These are phyloP conservation scores for Argyra leucocephala DNA, from an alignment of 2,888 invertebrate genomes.

Conservation along the genomic window DNA sequence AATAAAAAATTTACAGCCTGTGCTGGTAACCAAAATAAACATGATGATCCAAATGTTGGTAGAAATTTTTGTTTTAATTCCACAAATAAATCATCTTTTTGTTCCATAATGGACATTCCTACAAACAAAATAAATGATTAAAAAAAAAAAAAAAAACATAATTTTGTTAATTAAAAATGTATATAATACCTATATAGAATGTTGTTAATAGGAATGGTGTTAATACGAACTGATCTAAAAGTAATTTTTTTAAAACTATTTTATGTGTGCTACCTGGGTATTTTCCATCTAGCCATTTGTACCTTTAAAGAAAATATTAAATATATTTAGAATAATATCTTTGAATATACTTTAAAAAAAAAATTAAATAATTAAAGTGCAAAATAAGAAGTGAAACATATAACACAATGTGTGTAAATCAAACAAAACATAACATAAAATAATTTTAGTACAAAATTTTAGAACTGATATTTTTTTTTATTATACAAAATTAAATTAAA, in stretches of 20 bases:
- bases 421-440: too few relatives aligned
- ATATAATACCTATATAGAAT: slow-evolving; percentile 57
- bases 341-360: not conserved
- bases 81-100: slow-evolving; percentile 56
- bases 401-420: too few relatives aligned
- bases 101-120: slow-evolving; percentile 70
- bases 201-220: slow-evolving; percentile 61
- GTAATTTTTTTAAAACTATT: slow-evolving; percentile 58
- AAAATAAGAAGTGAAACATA: not conserved
- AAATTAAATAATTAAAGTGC: not conserved
- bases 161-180: not conserved
- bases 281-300: slow-evolving; percentile 63
- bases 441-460: too few relatives aligned
- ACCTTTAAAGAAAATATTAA: slow-evolving; percentile 49
- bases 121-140: slow-evolving; percentile 28
- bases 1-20: slow-evolving; percentile 69
- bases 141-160: not conserved
- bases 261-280: slow-evolving; percentile 56
- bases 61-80: slow-evolving; percentile 64
- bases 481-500: too few relatives aligned
- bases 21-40: slow-evolving; percentile 74
- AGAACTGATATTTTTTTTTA: too few relatives aligned
- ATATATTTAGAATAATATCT: too few relatives aligned
- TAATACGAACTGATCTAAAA: slow-evolving; percentile 66
- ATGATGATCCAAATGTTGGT: slow-evolving; percentile 63